Evolutionary conservation across 2,113 vertebrate genomes (phyloP), one percentile per base, ranked within the genome.

Genomic region (Callionymus lyra): DNA sequence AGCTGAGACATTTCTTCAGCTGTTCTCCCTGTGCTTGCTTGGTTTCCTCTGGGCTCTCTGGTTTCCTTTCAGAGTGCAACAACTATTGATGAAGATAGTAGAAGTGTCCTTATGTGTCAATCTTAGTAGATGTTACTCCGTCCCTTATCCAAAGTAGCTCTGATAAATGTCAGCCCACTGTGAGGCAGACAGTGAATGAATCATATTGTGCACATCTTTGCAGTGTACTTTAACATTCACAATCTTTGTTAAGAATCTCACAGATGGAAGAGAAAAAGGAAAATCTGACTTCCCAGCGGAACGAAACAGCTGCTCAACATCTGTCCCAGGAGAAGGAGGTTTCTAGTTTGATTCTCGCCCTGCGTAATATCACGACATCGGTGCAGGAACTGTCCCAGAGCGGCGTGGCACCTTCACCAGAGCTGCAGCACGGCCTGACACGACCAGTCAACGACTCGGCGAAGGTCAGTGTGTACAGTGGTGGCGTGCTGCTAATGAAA

Each of bases 251-350:
- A 59, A 85, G 86, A 35, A 69, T 86, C 38, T 44, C 59, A 44
- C 55, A 65, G 16, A 81, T 89, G 64, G 87, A 88, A 63, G 64
- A 0, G 19, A 72, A 73, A 0, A 85, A 50, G 75, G 70, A 75
- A 42, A 83, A 80, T 6, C 81, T 97, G 60, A 65, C 62, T 1
- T 38, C 12, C 0, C 72, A 76, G 9, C 5, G 80, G 50, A 79
- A 68, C 0, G 47, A 84, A 41, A 77, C 44, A 2, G 57, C 61
- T 49, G 77, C 59, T 31, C 21, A 32, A 31, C 48, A 87, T 12
- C 2, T 59, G 45, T 38, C 74, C 0, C 9, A 82, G 56, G 66
- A 77, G 59, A 56, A 59, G 38, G 61, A 63, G 2, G 53, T 55
- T 0, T 2, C 49, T 0, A 74, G 73, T 10, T 37, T 81, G 1